Conservation (phyloP, 2,113 vertebrate species). For the Sinocyclocheilus anophthalmus region DNA sequence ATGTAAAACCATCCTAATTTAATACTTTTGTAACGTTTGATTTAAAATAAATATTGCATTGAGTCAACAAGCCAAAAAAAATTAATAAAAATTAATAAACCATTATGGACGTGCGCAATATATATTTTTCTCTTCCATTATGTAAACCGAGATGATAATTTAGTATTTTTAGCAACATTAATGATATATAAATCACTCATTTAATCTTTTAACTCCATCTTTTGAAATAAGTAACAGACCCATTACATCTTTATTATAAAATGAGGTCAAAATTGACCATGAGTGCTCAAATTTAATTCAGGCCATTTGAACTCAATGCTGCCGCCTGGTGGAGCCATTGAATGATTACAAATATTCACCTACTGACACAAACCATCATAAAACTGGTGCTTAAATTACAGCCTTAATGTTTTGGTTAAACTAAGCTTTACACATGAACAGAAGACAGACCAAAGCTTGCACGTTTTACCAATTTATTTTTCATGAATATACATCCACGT, state of each 20-base stretch:
- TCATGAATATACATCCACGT: constrained; percentile 79
- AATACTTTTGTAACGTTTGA: background rate
- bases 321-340: background rate
- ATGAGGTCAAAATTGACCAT: background rate
- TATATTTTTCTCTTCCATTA: background rate
- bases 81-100: too few species aligned
- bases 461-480: constrained; percentile 78
- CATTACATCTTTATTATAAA: background rate
- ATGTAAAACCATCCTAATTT: too few species aligned
- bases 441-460: constrained; percentile 17
- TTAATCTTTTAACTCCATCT: background rate
- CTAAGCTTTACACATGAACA: background rate
- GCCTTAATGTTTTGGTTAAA: background rate
- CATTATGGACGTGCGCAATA: too few species aligned
- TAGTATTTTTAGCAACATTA: background rate
- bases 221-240: background rate
- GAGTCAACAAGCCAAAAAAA: too few species aligned
- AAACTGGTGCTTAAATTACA: background rate
- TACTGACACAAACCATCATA: background rate
- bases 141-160: background rate
- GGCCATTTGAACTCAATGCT: background rate
- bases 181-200: background rate
- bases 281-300: background rate
- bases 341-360: background rate
- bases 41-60: background rate